A percentile compares a stretch with the other conserved stretches of the same genome.
These are phyloP conservation scores for Apodemia mormo DNA, from an alignment of 2,888 invertebrate species.

Conservation along the genomic window DNA sequence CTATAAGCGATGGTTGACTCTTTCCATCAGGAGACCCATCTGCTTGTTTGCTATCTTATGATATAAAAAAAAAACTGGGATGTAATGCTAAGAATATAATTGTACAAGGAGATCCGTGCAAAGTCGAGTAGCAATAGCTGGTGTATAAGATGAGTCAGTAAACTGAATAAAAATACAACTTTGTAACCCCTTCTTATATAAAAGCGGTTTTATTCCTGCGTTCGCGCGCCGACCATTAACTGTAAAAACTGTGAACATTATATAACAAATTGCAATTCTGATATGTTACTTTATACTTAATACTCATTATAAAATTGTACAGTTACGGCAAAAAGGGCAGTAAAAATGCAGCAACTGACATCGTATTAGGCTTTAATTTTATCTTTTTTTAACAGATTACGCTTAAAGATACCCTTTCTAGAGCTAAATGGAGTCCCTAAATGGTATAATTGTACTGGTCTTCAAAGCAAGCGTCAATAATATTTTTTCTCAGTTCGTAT, in stretches of 20 bases:
- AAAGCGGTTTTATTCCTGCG: background rate
- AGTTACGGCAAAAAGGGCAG: slow-evolving; percentile 6
- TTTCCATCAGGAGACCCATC: too few relatives aligned
- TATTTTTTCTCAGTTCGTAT: background rate
- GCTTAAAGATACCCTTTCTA: background rate
- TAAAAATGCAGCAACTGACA: too few relatives aligned
- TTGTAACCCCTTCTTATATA: too few relatives aligned
- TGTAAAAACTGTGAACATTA: slow-evolving; percentile 23
- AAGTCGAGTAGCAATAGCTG: too few relatives aligned
- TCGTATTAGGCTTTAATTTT: background rate
- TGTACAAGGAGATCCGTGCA: too few relatives aligned
- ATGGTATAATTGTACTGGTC: background rate
- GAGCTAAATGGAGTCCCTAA: background rate
- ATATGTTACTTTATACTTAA: slow-evolving; percentile 12
- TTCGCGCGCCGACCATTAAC: slow-evolving; percentile 21
- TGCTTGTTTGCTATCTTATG: too few relatives aligned
- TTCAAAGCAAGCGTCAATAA: background rate
- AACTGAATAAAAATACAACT: too few relatives aligned
- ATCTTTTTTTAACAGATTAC: background rate
- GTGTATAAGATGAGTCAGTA: too few relatives aligned
- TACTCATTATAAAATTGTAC: background rate
- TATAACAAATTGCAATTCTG: slow-evolving; percentile 21
- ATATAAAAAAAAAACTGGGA: too few relatives aligned
- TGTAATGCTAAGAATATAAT: too few relatives aligned
- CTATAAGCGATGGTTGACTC: too few relatives aligned